Evolutionary conservation across 2,888 invertebrate genomes (phyloP).

Genomic region (Caenorhabditis uteleia): DNA sequence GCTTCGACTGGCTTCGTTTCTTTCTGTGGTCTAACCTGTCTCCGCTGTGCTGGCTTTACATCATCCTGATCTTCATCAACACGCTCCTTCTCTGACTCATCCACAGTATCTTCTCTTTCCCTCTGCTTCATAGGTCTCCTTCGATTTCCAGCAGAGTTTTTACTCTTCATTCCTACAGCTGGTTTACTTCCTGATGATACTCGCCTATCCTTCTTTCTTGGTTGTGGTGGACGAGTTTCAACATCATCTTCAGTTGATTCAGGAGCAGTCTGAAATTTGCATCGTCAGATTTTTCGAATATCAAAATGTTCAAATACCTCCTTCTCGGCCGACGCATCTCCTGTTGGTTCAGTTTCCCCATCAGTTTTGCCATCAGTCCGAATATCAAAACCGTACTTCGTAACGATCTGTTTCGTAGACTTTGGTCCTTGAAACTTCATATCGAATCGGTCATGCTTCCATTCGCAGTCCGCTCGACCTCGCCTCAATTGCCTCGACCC

Average conservation of each 20-base stretch:
- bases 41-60: conserved; percentile 16
- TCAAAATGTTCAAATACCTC: neutral
- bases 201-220: conserved; percentile 14
- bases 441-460: conserved; percentile 42
- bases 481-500: conserved; percentile 16
- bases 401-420: conserved; percentile 39
- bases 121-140: conserved; percentile 31
- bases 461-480: conserved; percentile 30
- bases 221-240: neutral
- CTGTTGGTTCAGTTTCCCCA: too few species aligned
- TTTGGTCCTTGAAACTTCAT: conserved; percentile 40
- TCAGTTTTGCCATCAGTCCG: conserved; percentile 21
- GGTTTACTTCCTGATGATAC: neutral
- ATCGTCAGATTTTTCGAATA: neutral
- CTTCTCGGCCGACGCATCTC: conserved; percentile 10
- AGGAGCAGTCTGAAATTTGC: conserved; percentile 6
- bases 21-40: conserved; percentile 14
- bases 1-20: conserved; percentile 17
- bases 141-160: neutral
- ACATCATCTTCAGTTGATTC: conserved; percentile 33
- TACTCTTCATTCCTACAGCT: neutral
- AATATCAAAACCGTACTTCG: conserved; percentile 39
- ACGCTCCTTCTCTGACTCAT: conserved; percentile 18
- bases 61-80: conserved; percentile 12
- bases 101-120: conserved; percentile 38